Conservation (phyloP, 2,113 vertebrate genomes). For the Pantherophis guttatus region DNA sequence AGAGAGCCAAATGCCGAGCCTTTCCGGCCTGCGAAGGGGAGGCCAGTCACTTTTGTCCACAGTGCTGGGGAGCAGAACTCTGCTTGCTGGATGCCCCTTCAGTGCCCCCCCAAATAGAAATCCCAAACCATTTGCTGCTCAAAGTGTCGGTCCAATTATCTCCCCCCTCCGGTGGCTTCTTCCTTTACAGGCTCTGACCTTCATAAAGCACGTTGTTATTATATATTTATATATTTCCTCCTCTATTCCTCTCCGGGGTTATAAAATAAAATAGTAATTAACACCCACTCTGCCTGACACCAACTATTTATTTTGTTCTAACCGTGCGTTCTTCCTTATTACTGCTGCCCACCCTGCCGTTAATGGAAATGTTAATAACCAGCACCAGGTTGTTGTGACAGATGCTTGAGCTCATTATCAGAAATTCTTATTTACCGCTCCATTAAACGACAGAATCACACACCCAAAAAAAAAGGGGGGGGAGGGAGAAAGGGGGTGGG, state of each 20-base stretch:
- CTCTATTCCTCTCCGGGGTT: slow-evolving; percentile 26
- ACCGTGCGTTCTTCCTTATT: slow-evolving; percentile 73
- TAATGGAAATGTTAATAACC: slow-evolving; percentile 86
- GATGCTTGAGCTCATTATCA: slow-evolving; percentile 85
- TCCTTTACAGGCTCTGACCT: slow-evolving; percentile 56
- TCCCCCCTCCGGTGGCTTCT: slow-evolving; percentile 37
- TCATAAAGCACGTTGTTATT: slow-evolving; percentile 44
- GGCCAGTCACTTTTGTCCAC: not conserved
- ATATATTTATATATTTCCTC: slow-evolving; percentile 31
- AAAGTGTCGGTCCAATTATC: not conserved
- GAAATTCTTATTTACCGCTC: slow-evolving; percentile 89
- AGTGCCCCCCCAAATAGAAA: slow-evolving; percentile 12
- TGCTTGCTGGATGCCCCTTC: slow-evolving; percentile 33
- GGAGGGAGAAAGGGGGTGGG: rapidly evolving
- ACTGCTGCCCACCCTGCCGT: slow-evolving; percentile 75
- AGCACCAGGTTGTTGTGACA: slow-evolving; percentile 81
- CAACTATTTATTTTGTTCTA: slow-evolving; percentile 80
- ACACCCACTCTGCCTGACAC: slow-evolving; percentile 74
- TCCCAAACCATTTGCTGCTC: not conserved
- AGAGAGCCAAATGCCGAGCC: not conserved
- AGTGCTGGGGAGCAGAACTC: not conserved
- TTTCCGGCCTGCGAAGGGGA: rapidly evolving
- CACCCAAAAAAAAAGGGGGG: slow-evolving; percentile 47
- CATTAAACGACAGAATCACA: slow-evolving; percentile 83
- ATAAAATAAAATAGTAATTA: slow-evolving; percentile 76